These are phyloP conservation scores for Caenorhabditis sp. DNA, from an alignment of 2,888 invertebrate species.

Conservation along the genomic window DNA sequence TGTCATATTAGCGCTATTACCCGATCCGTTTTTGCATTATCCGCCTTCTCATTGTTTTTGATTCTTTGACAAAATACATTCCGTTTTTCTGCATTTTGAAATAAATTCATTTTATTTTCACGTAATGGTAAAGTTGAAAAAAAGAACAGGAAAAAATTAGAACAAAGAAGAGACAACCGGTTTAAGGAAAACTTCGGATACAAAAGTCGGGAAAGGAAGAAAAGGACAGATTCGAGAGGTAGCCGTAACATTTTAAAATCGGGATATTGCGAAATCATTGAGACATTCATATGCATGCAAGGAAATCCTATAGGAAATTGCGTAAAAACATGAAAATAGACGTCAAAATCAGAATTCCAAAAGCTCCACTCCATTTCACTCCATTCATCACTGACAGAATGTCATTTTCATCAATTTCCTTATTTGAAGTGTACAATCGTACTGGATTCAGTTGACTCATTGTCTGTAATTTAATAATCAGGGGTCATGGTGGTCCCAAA, in stretches of 20 bases:
- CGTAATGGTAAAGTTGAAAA: not conserved
- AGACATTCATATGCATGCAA: not conserved
- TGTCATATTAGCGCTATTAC: not conserved
- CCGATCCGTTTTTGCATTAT: not conserved
- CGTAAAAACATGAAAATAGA: not conserved
- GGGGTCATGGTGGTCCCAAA: conserved; percentile 1
- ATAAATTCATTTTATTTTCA: conserved; percentile 7
- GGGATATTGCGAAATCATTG: conserved; percentile 23
- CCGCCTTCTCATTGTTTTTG: conserved; percentile 40
- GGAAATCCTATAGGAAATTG: not conserved
- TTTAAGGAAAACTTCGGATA: not conserved
- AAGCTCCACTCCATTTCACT: not conserved
- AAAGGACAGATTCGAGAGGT: conserved; percentile 5
- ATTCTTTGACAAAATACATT: conserved; percentile 50
- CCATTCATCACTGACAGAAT: conserved; percentile 52
- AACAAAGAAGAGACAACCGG: conserved; percentile 7
- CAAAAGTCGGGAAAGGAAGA: not conserved
- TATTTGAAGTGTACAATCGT: conserved; percentile 54
- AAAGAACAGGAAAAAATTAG: not conserved
- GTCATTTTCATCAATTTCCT: conserved; percentile 57
- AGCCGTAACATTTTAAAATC: conserved; percentile 47
- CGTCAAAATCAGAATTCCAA: not conserved
- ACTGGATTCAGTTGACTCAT: conserved; percentile 55
- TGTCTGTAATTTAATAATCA: conserved; percentile 45
- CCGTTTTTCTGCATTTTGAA: conserved; percentile 14